Conservation (phyloP, 2,113 vertebrate genomes). For the Elgaria multicarinata region DNA sequence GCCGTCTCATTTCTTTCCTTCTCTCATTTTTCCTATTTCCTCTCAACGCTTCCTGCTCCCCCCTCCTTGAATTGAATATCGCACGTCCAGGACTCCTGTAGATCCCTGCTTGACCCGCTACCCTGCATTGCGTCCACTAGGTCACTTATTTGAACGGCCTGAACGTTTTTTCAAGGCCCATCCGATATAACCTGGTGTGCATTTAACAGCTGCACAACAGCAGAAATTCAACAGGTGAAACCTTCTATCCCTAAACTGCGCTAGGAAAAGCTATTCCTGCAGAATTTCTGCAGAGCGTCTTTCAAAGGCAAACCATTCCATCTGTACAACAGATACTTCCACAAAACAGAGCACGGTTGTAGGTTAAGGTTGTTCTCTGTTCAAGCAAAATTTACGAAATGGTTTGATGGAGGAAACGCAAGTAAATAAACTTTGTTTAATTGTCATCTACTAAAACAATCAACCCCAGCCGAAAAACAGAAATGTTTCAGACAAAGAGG, state of each 20-base stretch:
- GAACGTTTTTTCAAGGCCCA: background rate
- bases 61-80: background rate
- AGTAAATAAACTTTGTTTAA: background rate
- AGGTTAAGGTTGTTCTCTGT: background rate
- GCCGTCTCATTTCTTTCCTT: too few relatives aligned
- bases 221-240: background rate
- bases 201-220: background rate
- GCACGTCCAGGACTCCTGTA: background rate
- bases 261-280: background rate
- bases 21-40: background rate
- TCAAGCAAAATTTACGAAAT: background rate
- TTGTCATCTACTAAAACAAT: background rate
- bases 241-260: too few relatives aligned
- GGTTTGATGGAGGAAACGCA: background rate
- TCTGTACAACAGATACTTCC: background rate
- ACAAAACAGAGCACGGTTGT: background rate
- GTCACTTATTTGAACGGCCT: background rate
- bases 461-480: too few relatives aligned
- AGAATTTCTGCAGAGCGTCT: background rate
- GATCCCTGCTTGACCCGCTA: background rate
- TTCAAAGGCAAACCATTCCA: background rate
- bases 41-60: background rate
- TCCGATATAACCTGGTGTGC: background rate
- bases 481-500: too few relatives aligned
- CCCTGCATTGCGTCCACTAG: background rate